Conservation (phyloP, 2,113 vertebrate genomes). For the Colius striatus region DNA sequence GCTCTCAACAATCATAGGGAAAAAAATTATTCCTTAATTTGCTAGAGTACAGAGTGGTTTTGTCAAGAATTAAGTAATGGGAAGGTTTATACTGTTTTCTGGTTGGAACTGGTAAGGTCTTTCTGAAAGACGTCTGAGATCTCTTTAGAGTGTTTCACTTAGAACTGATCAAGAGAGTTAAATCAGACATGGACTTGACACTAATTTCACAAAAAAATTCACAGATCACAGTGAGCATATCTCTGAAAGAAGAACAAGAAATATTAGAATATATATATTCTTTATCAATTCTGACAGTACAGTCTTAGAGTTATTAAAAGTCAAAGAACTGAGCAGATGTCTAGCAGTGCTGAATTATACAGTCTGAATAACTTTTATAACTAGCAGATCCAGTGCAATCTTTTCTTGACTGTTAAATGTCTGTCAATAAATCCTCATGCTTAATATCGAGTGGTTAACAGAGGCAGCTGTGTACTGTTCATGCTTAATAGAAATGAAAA, state of each 20-base stretch:
- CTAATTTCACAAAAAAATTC: neutral
- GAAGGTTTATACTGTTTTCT: neutral
- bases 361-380: slow-evolving; percentile 36
- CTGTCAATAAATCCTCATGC: slow-evolving; percentile 19
- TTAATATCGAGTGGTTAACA: slow-evolving; percentile 5
- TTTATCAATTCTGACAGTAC: slow-evolving; percentile 23
- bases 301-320: slow-evolving; percentile 31
- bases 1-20: neutral
- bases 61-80: neutral
- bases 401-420: slow-evolving; percentile 12
- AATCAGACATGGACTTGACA: neutral
- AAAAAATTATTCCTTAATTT: slow-evolving; percentile 5
- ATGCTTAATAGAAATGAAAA: neutral
- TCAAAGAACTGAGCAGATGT: slow-evolving; percentile 31
- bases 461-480: neutral
- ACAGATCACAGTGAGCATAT: neutral
- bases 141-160: neutral
- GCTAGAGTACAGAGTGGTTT: neutral
- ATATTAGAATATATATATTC: slow-evolving; percentile 1
- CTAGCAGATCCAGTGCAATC: neutral
- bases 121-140: slow-evolving; percentile 7
- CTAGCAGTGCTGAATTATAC: neutral
- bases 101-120: neutral
- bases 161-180: neutral
- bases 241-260: neutral